Evolutionary conservation across 1,140 invertebrate genomes (phyloP).

Genomic region (Caerostris darwini): DNA sequence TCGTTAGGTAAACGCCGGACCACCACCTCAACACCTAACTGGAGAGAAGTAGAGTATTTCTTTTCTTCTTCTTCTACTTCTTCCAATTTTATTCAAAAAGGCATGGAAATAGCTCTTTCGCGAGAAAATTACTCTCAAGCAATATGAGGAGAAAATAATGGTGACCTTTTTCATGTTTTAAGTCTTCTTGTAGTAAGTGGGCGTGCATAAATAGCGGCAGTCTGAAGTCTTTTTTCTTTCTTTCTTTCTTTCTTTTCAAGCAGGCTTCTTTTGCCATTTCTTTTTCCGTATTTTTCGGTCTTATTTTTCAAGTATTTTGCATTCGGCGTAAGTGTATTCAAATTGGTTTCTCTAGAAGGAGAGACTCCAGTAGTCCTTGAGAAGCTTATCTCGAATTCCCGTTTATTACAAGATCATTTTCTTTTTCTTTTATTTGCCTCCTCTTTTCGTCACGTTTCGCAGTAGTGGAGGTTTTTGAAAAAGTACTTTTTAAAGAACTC

Average conservation of each 20-base stretch:
- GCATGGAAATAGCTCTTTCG: slow-evolving; percentile 45
- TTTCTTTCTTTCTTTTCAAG: not conserved
- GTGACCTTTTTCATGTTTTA: slow-evolving; percentile 63
- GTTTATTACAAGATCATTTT: slow-evolving; percentile 50
- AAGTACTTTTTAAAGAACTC: slow-evolving; percentile 27
- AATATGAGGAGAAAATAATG: slow-evolving; percentile 63
- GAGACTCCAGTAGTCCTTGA: not conserved
- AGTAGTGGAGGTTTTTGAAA: not conserved
- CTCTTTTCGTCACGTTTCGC: not conserved
- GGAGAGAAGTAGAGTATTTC: slow-evolving; percentile 2
- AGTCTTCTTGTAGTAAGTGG: slow-evolving; percentile 50
- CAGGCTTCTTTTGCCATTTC: not conserved
- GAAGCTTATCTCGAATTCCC: slow-evolving; percentile 10
- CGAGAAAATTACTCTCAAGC: slow-evolving; percentile 56
- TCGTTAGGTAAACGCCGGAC: slow-evolving; percentile 62
- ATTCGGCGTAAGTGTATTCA: slow-evolving; percentile 67
- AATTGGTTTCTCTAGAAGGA: slow-evolving; percentile 35
- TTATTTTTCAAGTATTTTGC: slow-evolving; percentile 63
- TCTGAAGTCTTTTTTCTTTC: slow-evolving; percentile 6
- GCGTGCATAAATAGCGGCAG: slow-evolving; percentile 51
- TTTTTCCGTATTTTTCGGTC: slow-evolving; percentile 16
- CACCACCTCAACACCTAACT: slow-evolving; percentile 53
- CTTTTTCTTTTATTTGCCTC: not conserved
- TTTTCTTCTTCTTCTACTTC: slow-evolving; percentile 30
- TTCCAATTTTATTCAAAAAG: slow-evolving; percentile 58